A percentile compares a stretch with the other conserved stretches of the same genome.
These are phyloP conservation scores for Antidorcas marsupialis DNA, from an alignment of 2,113 vertebrate species.

Conservation along the genomic window DNA sequence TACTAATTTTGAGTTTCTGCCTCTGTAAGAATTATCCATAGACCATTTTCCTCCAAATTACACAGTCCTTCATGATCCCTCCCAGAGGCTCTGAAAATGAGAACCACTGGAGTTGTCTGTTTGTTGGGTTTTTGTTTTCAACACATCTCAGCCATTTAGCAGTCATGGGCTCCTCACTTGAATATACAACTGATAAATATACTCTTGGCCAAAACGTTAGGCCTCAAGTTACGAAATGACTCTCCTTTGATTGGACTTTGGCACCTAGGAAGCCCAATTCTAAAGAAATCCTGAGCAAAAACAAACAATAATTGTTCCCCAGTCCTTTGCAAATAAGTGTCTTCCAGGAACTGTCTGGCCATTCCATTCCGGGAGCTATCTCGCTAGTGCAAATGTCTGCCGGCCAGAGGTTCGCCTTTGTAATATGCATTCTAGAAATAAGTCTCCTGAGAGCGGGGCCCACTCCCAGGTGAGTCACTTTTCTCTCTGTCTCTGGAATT, in stretches of 20 bases:
- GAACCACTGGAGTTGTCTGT: background rate
- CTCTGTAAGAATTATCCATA: background rate
- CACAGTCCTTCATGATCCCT: background rate
- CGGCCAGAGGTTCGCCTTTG: background rate
- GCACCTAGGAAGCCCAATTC: background rate
- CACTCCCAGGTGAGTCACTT: conserved; percentile 71
- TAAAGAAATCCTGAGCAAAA: background rate
- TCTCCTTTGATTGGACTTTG: conserved; percentile 58
- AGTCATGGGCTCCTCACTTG: background rate
- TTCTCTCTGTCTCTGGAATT: background rate
- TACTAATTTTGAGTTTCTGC: background rate
- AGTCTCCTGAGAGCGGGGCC: background rate
- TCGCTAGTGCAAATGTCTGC: background rate
- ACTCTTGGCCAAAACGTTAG: background rate
- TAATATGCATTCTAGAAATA: conserved; percentile 43
- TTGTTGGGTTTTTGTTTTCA: background rate
- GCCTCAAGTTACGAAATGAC: conserved; percentile 12
- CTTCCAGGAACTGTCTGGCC: accelerated
- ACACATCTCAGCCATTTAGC: background rate
- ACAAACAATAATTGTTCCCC: background rate
- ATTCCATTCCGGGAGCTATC: background rate
- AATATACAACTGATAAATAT: background rate
- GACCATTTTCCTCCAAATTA: background rate
- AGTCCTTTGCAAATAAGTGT: conserved; percentile 66
- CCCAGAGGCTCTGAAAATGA: background rate